Conservation (phyloP, 1,140 invertebrate genomes). For the Apis mellifera region DNA sequence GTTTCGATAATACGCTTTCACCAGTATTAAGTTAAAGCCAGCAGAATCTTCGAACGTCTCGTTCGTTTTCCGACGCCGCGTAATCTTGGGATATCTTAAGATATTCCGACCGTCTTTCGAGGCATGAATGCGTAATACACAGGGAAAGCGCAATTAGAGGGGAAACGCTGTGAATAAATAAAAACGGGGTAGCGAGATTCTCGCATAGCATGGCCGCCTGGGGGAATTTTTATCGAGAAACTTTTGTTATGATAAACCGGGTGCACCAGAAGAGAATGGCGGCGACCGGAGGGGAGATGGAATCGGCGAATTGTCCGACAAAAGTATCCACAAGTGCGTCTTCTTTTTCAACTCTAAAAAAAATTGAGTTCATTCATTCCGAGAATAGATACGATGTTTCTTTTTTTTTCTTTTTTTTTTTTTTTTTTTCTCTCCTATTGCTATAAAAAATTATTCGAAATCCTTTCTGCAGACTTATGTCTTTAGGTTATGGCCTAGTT, state of each 20-base stretch:
- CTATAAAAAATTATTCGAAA: too few relatives aligned
- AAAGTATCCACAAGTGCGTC: background rate
- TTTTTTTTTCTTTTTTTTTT: background rate
- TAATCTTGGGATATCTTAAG: conserved; percentile 19
- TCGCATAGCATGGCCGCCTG: background rate
- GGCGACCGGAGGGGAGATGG: background rate
- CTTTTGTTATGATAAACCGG: conserved; percentile 25
- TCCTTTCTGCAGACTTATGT: too few relatives aligned
- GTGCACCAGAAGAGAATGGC: background rate
- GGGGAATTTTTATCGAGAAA: conserved; percentile 15
- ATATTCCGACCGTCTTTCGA: conserved; percentile 23
- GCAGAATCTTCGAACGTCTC: background rate
- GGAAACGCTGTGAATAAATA: conserved; percentile 29
- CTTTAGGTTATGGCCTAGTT: too few relatives aligned
- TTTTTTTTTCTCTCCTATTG: background rate
- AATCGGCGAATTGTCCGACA: background rate
- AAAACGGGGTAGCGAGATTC: background rate
- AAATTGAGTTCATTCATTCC: background rate
- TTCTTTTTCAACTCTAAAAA: background rate
- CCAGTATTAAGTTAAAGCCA: conserved; percentile 9
- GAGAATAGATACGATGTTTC: background rate
- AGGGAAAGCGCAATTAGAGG: conserved; percentile 29
- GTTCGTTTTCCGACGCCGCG: background rate
- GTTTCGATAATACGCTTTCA: conserved; percentile 1
- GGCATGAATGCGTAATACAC: conserved; percentile 16